Conservation (phyloP, 1,140 invertebrate species). For the Halictus rubicundus region DNA sequence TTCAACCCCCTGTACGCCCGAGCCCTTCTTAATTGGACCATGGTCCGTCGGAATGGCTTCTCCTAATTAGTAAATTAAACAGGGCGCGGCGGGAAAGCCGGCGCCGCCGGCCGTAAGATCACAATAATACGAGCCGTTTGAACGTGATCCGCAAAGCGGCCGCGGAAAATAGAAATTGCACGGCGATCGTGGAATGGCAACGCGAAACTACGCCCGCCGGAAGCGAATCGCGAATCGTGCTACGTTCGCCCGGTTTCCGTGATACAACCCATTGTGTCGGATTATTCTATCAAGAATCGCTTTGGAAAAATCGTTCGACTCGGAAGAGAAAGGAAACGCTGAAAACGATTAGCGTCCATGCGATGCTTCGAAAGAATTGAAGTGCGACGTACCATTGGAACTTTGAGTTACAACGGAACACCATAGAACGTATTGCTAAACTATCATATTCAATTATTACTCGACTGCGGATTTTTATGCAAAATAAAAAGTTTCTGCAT, state of each 20-base stretch:
- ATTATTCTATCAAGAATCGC: neutral
- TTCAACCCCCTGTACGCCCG: neutral
- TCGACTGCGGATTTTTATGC: too few species aligned
- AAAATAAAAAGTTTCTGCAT: too few species aligned
- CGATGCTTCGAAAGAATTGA: too few species aligned
- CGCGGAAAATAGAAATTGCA: neutral
- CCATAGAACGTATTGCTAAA: too few species aligned
- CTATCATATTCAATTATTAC: too few species aligned
- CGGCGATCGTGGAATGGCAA: neutral
- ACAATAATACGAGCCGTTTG: conserved; percentile 6
- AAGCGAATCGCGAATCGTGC: neutral
- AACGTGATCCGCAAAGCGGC: neutral
- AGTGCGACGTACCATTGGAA: too few species aligned
- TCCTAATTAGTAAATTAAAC: conserved; percentile 40
- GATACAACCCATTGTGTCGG: neutral
- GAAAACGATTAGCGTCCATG: too few species aligned
- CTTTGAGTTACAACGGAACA: too few species aligned
- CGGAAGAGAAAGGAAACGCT: neutral
- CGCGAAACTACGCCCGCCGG: neutral
- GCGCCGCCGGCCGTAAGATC: neutral
- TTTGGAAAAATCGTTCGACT: neutral
- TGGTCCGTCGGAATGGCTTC: conserved; percentile 4
- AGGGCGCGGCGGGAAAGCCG: neutral
- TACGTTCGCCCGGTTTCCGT: neutral
- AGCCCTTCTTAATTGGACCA: conserved; percentile 22